phyloP scores from a whole-genome alignment of 2,888 invertebrate species.

The Morpho achilles region DNA sequence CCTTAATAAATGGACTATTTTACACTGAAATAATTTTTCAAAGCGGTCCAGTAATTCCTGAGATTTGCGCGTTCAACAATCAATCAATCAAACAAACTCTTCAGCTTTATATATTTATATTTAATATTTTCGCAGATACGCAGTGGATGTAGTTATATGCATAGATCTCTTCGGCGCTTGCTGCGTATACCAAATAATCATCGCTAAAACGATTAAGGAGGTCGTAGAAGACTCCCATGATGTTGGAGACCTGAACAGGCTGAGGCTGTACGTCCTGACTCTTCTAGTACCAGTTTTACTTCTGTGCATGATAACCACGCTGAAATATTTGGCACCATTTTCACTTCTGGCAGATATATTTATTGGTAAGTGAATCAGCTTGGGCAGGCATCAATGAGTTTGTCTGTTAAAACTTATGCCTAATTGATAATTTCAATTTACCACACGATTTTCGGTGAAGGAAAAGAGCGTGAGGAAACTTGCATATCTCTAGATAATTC shows the following conservation, averaged over 20 bases:
- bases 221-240: conserved; percentile 40
- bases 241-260: conserved; percentile 30
- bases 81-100: no score
- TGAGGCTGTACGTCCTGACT: conserved; percentile 54
- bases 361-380: conserved; percentile 46
- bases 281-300: conserved; percentile 56
- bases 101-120: no score
- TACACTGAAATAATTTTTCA: no score
- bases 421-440: no score
- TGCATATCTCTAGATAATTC: no score
- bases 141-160: conserved; percentile 60
- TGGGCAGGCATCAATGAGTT: no score
- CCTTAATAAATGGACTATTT: no score
- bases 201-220: conserved; percentile 63
- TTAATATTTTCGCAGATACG: conserved; percentile 38
- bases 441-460: no score
- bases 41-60: no score
- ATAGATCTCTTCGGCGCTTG: conserved; percentile 68
- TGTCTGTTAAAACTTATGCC: no score
- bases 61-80: no score
- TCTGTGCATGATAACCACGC: conserved; percentile 66
- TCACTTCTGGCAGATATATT: conserved; percentile 61
- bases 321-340: conserved; percentile 68
- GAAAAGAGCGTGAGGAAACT: no score
- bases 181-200: conserved; percentile 68